Conservation (phyloP, 2,888 invertebrate species). For the Gymnoscelis rufifasciata region DNA sequence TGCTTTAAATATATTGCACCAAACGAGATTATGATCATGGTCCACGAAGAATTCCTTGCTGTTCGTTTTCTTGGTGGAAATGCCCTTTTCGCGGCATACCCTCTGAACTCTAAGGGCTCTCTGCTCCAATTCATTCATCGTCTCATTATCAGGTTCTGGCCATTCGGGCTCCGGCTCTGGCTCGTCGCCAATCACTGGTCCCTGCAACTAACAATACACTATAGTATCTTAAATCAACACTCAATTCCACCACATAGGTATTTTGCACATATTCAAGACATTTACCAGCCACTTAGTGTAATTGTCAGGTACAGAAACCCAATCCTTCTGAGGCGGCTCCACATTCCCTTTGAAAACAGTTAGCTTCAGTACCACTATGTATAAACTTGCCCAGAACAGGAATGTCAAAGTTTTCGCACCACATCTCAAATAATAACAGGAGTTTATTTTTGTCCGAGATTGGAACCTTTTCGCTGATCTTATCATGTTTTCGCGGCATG, state of each 20-base stretch:
- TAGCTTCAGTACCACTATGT: conserved; percentile 70
- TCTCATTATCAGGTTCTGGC: conserved; percentile 61
- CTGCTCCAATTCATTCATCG: conserved; percentile 67
- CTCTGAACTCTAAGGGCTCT: conserved; percentile 65
- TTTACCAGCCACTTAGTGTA: conserved; percentile 72
- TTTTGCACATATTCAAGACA: conserved; percentile 10
- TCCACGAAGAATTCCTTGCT: conserved; percentile 87
- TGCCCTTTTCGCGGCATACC: conserved; percentile 65
- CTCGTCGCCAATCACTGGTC: conserved; percentile 57
- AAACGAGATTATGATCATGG: conserved; percentile 82
- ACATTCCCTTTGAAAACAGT: conserved; percentile 68
- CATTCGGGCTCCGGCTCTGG: conserved; percentile 46
- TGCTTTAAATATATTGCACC: conserved; percentile 88
- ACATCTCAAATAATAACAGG: conserved; percentile 62
- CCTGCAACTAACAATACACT: conserved; percentile 50
- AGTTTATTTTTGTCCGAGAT: conserved; percentile 54
- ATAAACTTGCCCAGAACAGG: conserved; percentile 68
- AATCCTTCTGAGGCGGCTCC: conserved; percentile 54
- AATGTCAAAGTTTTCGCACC: conserved; percentile 69
- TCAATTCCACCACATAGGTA: neutral
- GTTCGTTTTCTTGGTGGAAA: conserved; percentile 74
- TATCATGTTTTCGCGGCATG: conserved; percentile 61
- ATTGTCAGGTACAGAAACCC: conserved; percentile 66
- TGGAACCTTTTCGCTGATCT: conserved; percentile 55
- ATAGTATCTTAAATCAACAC: neutral